These are phyloP conservation scores for Bradypodion ventrale DNA, from an alignment of 2,797 vertebrate genomes.

Conservation along the genomic window DNA sequence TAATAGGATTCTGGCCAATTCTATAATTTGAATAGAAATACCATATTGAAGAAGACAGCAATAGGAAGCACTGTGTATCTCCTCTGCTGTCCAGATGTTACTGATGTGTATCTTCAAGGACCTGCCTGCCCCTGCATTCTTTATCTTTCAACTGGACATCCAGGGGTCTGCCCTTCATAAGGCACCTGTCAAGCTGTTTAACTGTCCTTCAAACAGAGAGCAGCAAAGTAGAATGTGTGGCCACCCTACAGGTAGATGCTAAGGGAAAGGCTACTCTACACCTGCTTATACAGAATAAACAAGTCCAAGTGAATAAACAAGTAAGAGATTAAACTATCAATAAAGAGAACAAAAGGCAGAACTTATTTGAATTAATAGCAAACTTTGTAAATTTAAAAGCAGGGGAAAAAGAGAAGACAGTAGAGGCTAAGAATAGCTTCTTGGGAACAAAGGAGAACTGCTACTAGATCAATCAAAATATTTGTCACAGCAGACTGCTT, in stretches of 20 bases:
- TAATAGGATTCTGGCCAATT: not conserved
- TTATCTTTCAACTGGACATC: not conserved
- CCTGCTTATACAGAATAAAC: no score
- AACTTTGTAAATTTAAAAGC: conserved; percentile 5
- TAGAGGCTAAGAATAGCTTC: not conserved
- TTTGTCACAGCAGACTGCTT: no score
- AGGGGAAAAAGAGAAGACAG: conserved; percentile 49
- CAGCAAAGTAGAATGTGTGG: no score
- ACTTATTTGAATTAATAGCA: not conserved
- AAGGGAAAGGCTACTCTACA: no score
- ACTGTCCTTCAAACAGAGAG: no score
- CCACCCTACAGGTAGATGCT: no score
- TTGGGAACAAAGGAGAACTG: not conserved
- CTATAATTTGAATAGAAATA: not conserved
- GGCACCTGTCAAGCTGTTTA: not conserved
- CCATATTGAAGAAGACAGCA: not conserved
- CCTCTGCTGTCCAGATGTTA: not conserved
- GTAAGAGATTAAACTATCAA: conserved; percentile 17
- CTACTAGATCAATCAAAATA: no score
- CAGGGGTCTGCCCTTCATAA: no score
- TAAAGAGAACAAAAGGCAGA: conserved; percentile 38
- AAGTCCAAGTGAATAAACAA: no score
- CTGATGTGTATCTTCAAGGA: not conserved
- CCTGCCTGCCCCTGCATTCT: not conserved
- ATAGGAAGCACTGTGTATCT: not conserved